Evolutionary conservation across 2,888 invertebrate genomes (phyloP).

Genomic region (Himalopsyche tibetana): DNA sequence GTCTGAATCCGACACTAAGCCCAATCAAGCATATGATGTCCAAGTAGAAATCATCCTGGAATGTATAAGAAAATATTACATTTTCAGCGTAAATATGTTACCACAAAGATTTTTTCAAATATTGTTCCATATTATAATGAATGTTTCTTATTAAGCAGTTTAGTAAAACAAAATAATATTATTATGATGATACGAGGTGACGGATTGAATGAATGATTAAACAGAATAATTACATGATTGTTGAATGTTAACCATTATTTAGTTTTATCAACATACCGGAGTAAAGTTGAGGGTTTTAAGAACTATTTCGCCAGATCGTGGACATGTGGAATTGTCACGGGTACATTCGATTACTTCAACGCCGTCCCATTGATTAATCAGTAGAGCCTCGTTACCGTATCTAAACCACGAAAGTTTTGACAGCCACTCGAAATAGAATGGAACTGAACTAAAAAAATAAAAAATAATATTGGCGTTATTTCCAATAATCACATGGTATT

Average conservation of each 20-base stretch:
- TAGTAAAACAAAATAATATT: no score
- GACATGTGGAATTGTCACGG: conserved; percentile 85
- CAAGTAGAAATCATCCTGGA: conserved; percentile 81
- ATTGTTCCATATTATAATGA: no score
- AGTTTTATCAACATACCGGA: conserved; percentile 74
- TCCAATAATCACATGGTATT: no score
- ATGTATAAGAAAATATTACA: conserved; percentile 66
- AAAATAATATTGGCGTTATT: background rate
- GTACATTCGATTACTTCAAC: conserved; percentile 87
- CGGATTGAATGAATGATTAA: no score
- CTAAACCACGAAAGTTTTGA: conserved; percentile 95
- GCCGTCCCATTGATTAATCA: conserved; percentile 92
- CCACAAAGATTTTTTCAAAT: no score
- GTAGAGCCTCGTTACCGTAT: conserved; percentile 92
- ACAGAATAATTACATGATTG: no score
- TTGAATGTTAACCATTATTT: background rate
- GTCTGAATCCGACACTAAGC: conserved; percentile 85
- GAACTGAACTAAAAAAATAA: conserved; percentile 82
- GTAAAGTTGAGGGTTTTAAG: conserved; percentile 87
- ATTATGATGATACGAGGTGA: no score
- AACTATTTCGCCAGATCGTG: conserved; percentile 86
- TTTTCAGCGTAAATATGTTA: background rate
- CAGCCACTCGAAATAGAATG: conserved; percentile 89
- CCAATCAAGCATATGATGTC: conserved; percentile 84
- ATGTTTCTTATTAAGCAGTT: no score